Evolutionary conservation across 2,888 invertebrate species (phyloP).

Genomic region (Tetranychus truncatus): DNA sequence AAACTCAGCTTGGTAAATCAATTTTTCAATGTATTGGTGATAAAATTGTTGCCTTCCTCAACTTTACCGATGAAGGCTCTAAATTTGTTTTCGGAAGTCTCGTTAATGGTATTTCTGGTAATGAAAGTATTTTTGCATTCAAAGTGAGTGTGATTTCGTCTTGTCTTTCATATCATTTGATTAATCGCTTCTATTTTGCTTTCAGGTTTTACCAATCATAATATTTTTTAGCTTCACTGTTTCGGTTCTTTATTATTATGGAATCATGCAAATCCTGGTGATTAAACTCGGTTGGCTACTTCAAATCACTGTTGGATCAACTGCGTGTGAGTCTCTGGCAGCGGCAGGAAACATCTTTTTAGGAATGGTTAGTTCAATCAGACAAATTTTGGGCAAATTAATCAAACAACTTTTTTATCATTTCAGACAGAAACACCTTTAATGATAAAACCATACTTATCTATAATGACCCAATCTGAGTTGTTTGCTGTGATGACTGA

Average conservation of each 20-base stretch:
- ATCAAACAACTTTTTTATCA: slow-evolving; percentile 13
- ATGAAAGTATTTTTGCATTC: slow-evolving; percentile 57
- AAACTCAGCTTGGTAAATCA: slow-evolving; percentile 45
- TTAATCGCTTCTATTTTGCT: background rate
- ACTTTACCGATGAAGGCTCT: slow-evolving; percentile 58
- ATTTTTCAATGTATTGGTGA: slow-evolving; percentile 49
- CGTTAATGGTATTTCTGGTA: slow-evolving; percentile 28
- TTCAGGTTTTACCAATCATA: slow-evolving; percentile 50
- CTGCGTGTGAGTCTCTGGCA: slow-evolving; percentile 81
- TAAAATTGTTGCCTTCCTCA: slow-evolving; percentile 52
- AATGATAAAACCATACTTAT: slow-evolving; percentile 65
- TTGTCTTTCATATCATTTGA: background rate
- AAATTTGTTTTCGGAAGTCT: slow-evolving; percentile 57
- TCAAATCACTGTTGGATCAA: slow-evolving; percentile 55
- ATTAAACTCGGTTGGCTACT: slow-evolving; percentile 58
- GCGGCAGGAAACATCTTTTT: slow-evolving; percentile 83
- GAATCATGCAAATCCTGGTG: slow-evolving; percentile 68
- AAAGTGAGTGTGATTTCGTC: slow-evolving; percentile 39
- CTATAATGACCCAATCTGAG: slow-evolving; percentile 70
- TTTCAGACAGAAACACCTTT: slow-evolving; percentile 68
- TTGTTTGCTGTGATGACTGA: slow-evolving; percentile 80
- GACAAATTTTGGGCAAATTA: slow-evolving; percentile 6
- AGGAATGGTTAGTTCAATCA: slow-evolving; percentile 50
- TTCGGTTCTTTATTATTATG: slow-evolving; percentile 69
- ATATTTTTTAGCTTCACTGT: slow-evolving; percentile 84